phyloP scores from a whole-genome alignment of 2,888 invertebrate species.

The Acrocera orbiculus region DNA sequence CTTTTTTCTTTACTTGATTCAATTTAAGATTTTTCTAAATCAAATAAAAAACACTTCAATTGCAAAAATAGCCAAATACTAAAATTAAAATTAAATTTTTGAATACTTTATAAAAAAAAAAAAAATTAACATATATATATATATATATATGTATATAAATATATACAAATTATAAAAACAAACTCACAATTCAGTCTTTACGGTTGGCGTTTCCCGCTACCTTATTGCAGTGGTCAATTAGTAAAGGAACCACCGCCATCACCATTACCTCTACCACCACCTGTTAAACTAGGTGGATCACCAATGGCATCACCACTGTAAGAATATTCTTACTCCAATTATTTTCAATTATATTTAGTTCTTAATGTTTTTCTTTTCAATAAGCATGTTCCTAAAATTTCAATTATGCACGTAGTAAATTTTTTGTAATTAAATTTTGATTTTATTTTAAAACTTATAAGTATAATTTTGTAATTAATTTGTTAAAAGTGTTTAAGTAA shows the following conservation, averaged over 20 bases:
- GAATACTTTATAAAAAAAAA: too few relatives aligned
- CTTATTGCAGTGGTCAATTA: conserved; percentile 74
- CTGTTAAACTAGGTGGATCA: conserved; percentile 56
- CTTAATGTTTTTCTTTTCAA: conserved; percentile 7
- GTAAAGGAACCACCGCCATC: conserved; percentile 58
- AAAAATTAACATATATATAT: not conserved
- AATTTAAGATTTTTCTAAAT: too few relatives aligned
- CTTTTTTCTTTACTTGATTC: too few relatives aligned
- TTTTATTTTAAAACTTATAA: too few relatives aligned
- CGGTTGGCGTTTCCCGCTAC: conserved; percentile 92
- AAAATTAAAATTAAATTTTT: too few relatives aligned
- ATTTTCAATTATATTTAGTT: conserved; percentile 12
- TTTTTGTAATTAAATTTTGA: not conserved
- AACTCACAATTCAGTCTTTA: conserved; percentile 55
- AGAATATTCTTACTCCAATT: conserved; percentile 28
- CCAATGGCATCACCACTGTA: conserved; percentile 49
- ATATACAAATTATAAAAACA: not conserved
- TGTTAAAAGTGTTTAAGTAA: too few relatives aligned
- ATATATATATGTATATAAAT: not conserved
- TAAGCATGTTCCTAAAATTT: not conserved
- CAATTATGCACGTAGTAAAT: not conserved
- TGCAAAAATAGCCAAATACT: too few relatives aligned
- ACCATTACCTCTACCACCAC: conserved; percentile 61
- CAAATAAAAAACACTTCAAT: too few relatives aligned
- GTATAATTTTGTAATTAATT: too few relatives aligned